Conservation (phyloP, 2,888 invertebrate genomes). For the Drosophila buzzatii region DNA sequence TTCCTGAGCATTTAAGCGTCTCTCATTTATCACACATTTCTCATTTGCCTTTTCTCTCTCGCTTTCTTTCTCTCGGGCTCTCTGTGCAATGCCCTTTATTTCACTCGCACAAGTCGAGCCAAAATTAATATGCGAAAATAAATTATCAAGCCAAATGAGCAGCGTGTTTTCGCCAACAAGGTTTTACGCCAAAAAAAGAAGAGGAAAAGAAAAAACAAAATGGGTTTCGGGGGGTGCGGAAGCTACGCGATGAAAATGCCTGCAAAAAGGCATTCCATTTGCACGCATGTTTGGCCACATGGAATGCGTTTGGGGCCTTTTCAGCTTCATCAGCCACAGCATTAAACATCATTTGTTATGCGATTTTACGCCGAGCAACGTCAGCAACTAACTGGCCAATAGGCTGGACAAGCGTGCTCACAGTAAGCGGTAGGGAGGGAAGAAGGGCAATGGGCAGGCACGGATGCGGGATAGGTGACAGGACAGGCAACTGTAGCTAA, state of each 20-base stretch:
- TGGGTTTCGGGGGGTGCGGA: slow-evolving; percentile 10
- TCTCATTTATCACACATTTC: slow-evolving; percentile 79
- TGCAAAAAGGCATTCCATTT: slow-evolving; percentile 51
- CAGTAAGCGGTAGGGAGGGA: neutral
- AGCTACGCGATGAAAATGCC: neutral
- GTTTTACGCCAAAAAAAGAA: slow-evolving; percentile 38
- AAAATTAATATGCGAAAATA: slow-evolving; percentile 81
- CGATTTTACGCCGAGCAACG: slow-evolving; percentile 55
- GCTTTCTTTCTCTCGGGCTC: neutral
- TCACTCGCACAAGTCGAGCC: slow-evolving; percentile 45
- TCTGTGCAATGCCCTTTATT: neutral
- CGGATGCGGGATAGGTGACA: neutral
- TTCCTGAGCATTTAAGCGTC: slow-evolving; percentile 67
- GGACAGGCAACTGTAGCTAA: slow-evolving; percentile 1
- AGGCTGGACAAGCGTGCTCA: slow-evolving; percentile 5
- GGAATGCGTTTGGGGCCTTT: slow-evolving; percentile 62
- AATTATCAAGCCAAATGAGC: slow-evolving; percentile 79
- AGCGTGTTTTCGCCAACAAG: slow-evolving; percentile 57
- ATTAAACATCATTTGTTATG: slow-evolving; percentile 70
- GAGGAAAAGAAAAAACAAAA: neutral
- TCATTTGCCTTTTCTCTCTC: slow-evolving; percentile 55
- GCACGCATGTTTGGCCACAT: slow-evolving; percentile 65
- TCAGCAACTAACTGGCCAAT: slow-evolving; percentile 57
- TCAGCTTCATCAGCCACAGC: slow-evolving; percentile 77
- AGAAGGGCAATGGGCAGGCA: neutral